Conservation (phyloP, 2,797 vertebrate species). For the Gouania willdenowi region DNA sequence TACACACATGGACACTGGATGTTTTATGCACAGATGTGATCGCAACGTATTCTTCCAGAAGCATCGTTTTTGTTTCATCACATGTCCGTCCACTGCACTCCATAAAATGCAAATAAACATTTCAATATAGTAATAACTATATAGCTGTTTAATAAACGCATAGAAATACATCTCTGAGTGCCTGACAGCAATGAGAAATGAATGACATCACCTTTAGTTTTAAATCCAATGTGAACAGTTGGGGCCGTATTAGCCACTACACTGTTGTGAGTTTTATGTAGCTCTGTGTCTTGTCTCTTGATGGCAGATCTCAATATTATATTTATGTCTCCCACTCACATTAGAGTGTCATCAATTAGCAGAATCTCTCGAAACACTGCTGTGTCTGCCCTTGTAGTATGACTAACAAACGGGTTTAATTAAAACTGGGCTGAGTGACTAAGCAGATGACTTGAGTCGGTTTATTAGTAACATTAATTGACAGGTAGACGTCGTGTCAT, state of each 20-base stretch:
- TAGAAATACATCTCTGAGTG: constrained; percentile 60
- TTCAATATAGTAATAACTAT: constrained; percentile 68
- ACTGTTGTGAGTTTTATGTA: constrained; percentile 16
- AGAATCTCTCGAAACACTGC: constrained; percentile 31
- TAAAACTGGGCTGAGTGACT: constrained; percentile 61
- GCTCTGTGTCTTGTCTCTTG: constrained; percentile 1
- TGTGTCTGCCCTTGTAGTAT: constrained; percentile 21
- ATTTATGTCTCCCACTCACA: constrained; percentile 4
- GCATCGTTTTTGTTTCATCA: constrained; percentile 65
- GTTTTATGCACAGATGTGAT: constrained; percentile 34
- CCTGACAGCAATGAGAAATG: constrained; percentile 42
- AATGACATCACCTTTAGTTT: constrained; percentile 46
- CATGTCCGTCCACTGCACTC: constrained; percentile 52
- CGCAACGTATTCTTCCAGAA: constrained; percentile 57
- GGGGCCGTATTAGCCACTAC: constrained; percentile 17
- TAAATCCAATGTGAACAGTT: constrained; percentile 18
- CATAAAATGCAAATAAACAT: constrained; percentile 73
- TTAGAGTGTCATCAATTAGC: constrained; percentile 16
- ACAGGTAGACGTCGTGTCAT: too few species aligned
- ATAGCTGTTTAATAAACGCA: constrained; percentile 66
- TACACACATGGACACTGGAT: too few species aligned
- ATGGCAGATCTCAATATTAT: constrained; percentile 4
- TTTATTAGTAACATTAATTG: too few species aligned
- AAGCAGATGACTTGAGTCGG: too few species aligned
- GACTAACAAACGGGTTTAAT: constrained; percentile 48